Evolutionary conservation across 2,113 vertebrate species (phyloP).

Genomic region (Chaetops frenatus): DNA sequence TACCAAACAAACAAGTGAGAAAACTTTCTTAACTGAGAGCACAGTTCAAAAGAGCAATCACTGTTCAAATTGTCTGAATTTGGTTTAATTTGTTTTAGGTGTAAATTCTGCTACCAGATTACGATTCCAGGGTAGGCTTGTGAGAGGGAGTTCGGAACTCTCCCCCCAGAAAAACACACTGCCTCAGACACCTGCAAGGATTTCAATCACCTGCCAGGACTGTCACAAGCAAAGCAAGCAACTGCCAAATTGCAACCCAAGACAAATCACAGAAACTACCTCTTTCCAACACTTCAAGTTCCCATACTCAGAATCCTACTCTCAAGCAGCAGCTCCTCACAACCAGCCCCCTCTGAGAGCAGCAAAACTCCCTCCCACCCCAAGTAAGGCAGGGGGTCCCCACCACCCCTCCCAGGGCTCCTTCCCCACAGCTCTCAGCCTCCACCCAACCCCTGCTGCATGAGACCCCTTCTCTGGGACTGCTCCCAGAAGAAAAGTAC

Average conservation of each 20-base stretch:
- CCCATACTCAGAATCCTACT: neutral
- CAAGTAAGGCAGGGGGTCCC: neutral
- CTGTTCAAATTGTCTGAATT: neutral
- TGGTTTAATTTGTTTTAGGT: neutral
- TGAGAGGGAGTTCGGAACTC: neutral
- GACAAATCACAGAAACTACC: neutral
- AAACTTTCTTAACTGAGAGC: neutral
- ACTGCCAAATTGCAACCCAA: neutral
- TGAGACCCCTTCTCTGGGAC: neutral
- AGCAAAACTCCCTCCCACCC: neutral
- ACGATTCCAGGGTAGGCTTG: neutral
- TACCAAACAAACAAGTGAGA: neutral
- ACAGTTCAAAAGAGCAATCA: neutral
- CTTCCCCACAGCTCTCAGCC: neutral
- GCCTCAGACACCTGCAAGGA: neutral
- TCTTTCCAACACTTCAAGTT: neutral
- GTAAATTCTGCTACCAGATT: neutral
- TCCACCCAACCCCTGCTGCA: rapidly evolving
- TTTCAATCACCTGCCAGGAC: neutral
- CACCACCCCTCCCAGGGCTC: neutral
- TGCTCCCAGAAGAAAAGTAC: neutral
- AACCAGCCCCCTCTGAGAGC: rapidly evolving
- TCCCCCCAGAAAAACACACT: neutral
- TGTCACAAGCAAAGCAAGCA: neutral
- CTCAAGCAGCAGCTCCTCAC: neutral